phyloP scores from a whole-genome alignment of 2,888 invertebrate genomes.

The Pseudococcus viburni region DNA sequence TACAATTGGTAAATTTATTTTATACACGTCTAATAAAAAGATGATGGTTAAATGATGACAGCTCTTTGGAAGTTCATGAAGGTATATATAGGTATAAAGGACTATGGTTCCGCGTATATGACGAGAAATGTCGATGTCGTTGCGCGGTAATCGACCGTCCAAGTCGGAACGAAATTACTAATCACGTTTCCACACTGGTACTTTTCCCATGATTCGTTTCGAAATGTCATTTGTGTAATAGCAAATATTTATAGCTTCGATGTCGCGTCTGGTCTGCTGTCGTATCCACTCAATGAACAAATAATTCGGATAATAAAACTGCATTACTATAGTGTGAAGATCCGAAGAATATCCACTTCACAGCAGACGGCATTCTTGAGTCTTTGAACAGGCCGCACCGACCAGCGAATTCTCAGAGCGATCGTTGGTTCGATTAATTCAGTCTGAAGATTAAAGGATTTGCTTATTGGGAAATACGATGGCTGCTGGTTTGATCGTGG shows the following conservation, averaged over 20 bases:
- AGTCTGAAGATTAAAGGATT: not conserved
- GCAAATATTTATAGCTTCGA: constrained; percentile 46
- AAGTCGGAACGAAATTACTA: constrained; percentile 27
- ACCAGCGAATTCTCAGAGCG: not conserved
- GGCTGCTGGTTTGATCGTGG: not conserved
- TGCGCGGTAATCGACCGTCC: constrained; percentile 46
- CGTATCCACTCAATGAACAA: constrained; percentile 7
- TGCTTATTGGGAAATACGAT: not conserved
- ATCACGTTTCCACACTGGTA: constrained; percentile 49
- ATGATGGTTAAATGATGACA: constrained; percentile 56
- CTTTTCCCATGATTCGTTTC: constrained; percentile 55
- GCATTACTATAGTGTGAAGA: constrained; percentile 32
- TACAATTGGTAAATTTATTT: constrained; percentile 33
- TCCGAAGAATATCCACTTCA: constrained; percentile 5
- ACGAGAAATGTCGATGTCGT: constrained; percentile 35
- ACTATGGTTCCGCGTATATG: not conserved
- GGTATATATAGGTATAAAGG: not conserved
- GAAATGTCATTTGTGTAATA: constrained; percentile 48
- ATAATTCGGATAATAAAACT: constrained; percentile 46
- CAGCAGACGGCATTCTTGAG: constrained; percentile 10
- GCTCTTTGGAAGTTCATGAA: not conserved
- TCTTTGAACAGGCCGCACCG: not conserved
- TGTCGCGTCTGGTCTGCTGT: constrained; percentile 10
- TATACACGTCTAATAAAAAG: constrained; percentile 12
- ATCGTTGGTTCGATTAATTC: not conserved